Evolutionary conservation across 1,140 invertebrate genomes (phyloP).

Genomic region (Ceratoteleas bidentatus): DNA sequence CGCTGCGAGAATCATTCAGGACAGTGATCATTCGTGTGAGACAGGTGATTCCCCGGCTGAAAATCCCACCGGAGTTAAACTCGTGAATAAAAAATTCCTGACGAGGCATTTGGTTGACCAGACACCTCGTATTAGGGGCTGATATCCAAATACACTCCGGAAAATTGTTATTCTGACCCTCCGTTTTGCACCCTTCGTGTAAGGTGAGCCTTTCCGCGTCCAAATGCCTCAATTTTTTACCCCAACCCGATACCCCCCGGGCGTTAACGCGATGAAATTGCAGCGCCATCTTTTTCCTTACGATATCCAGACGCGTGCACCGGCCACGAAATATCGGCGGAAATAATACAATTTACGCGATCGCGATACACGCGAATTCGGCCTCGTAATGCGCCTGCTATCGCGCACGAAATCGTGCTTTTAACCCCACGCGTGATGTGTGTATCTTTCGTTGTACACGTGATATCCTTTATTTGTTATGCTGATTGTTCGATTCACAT

Average conservation of each 20-base stretch:
- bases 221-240: conserved; percentile 54
- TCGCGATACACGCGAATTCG: conserved; percentile 50
- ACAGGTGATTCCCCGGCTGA: conserved; percentile 71
- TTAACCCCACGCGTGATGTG: conserved; percentile 47
- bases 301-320: conserved; percentile 50
- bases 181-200: conserved; percentile 40
- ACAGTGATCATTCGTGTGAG: conserved; percentile 67
- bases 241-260: conserved; percentile 46
- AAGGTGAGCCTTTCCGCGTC: conserved; percentile 54
- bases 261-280: conserved; percentile 63
- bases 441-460: conserved; percentile 47
- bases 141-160: conserved; percentile 76
- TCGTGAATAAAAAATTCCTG: conserved; percentile 75
- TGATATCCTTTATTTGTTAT: conserved; percentile 64
- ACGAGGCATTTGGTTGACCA: conserved; percentile 75
- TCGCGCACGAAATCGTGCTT: conserved; percentile 61
- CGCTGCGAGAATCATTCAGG: conserved; percentile 60
- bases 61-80: conserved; percentile 70
- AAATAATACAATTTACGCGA: conserved; percentile 63
- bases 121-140: conserved; percentile 72
- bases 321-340: conserved; percentile 58
- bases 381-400: conserved; percentile 46
- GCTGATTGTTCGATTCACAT: conserved; percentile 48
- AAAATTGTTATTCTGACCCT: conserved; percentile 75
- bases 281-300: conserved; percentile 48